Percentiles rank a stretch among this genome's conserved stretches.
Conservation (phyloP, 2,888 invertebrate species). For the Microctonus aethiopoides region DNA sequence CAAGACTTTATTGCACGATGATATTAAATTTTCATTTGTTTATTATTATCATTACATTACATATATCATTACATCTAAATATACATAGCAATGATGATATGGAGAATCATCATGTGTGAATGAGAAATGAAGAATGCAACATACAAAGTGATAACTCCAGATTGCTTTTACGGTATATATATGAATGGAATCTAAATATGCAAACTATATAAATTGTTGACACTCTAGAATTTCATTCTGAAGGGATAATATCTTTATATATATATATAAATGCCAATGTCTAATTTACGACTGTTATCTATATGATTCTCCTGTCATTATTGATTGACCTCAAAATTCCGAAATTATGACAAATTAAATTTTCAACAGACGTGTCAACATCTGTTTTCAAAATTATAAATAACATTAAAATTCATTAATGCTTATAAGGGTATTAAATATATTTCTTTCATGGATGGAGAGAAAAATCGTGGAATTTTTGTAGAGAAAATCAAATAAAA, state of each 20-base stretch:
- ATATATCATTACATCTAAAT: too few relatives aligned
- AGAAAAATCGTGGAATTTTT: too few relatives aligned
- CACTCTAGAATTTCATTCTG: conserved; percentile 5
- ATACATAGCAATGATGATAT: neutral
- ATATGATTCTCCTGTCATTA: neutral
- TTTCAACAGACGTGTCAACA: neutral
- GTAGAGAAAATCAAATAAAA: too few relatives aligned
- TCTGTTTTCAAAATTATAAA: neutral
- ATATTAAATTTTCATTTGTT: neutral
- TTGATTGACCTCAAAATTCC: conserved; percentile 16
- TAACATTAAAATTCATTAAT: neutral
- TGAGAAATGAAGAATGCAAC: conserved; percentile 7
- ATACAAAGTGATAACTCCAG: conserved; percentile 1
- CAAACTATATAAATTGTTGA: conserved; percentile 26
- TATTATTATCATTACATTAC: too few relatives aligned
- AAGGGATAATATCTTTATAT: neutral
- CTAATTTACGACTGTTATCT: neutral
- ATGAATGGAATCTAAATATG: conserved; percentile 16
- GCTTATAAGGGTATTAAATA: too few relatives aligned
- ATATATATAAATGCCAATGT: neutral
- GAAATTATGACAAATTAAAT: conserved; percentile 12
- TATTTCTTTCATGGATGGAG: too few relatives aligned
- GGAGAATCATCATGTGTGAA: neutral
- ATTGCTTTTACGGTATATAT: conserved; percentile 8
- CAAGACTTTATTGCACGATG: neutral